Base-by-base conservation (phyloP, 2,797 vertebrate species). In the Rhabdomys pumilio region DNA sequence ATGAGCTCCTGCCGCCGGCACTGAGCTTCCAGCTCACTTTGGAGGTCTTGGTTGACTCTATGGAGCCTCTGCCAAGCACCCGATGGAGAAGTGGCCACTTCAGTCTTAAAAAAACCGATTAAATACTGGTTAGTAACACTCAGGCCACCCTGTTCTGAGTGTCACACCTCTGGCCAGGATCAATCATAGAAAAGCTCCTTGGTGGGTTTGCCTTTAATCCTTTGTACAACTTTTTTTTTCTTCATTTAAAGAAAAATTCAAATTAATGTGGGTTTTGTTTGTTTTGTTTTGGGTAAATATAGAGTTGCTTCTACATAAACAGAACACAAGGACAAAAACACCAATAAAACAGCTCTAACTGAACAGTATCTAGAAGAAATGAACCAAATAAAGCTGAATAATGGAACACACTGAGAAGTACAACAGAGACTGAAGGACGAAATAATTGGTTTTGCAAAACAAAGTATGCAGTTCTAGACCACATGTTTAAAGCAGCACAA, bases 101-200 rank as follows among this genome's bases (percentile, higher is more conserved):
- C 98, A 98, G 98, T 99, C 99, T 99, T 99, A 99, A 99, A 99
- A 98, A 99, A 99, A 99, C 99, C 98, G 99, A 99, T 99, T 99
- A 99, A 98, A 99, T 98, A 99, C 96, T 98, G 97, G 98, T 99
- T 99, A 99, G 99, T 99, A 98, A 99, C 98, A 99, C 98, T 98
- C 98, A 98, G 98, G 98, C 97, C 96, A 98, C 98, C 97, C 98
- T 97, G 97, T 98, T 98, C 98, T 98, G 99, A 99, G 99, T 99
- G 99, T 99, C 99, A 99, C 99, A 99, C 99, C 99, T 99, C 99
- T 98, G 99, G 98, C 98, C 98, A 98, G 98, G 97, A 97, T 97
- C 98, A 98, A 97, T 98, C 98, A 98, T 5, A 89, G 97, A 98
- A 97, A 98, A 98, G 98, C 89, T 98, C 98, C 98, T 98, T 17